Conservation (phyloP, 1,140 invertebrate genomes). For the Zelostemma sp. region DNA sequence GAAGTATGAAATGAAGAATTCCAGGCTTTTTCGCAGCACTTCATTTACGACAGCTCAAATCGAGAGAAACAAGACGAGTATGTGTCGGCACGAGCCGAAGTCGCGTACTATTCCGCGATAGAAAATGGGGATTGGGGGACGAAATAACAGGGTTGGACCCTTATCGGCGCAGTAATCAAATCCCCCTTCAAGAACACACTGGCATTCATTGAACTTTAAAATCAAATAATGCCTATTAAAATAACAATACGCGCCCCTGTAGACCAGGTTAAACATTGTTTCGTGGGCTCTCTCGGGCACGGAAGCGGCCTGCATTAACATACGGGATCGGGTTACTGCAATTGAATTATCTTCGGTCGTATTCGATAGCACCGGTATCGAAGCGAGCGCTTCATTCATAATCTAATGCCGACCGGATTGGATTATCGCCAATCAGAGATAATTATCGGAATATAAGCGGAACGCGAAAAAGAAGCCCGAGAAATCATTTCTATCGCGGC, state of each 20-base stretch:
- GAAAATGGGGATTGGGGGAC: conserved; percentile 54
- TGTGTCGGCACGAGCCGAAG: conserved; percentile 41
- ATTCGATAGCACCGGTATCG: conserved; percentile 14
- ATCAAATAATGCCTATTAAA: conserved; percentile 71
- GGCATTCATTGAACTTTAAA: conserved; percentile 71
- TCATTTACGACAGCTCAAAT: conserved; percentile 8
- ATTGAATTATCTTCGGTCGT: conserved; percentile 63
- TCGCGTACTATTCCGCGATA: conserved; percentile 31
- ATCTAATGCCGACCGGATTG: background rate
- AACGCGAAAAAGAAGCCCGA: no score
- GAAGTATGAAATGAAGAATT: no score
- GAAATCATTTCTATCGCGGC: no score
- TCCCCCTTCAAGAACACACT: conserved; percentile 63
- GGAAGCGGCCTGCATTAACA: conserved; percentile 56
- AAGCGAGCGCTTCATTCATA: conserved; percentile 38
- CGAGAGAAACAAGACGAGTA: conserved; percentile 18
- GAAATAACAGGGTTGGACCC: conserved; percentile 68
- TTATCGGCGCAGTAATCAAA: conserved; percentile 67
- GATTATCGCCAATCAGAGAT: background rate
- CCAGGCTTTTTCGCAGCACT: conserved; percentile 10
- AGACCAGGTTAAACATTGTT: conserved; percentile 69
- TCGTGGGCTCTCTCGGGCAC: conserved; percentile 51
- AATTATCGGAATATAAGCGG: background rate
- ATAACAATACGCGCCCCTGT: conserved; percentile 68
- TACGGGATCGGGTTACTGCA: conserved; percentile 70